Conservation (phyloP, 2,113 vertebrate genomes). For the Sylvilagus bachmani region DNA sequence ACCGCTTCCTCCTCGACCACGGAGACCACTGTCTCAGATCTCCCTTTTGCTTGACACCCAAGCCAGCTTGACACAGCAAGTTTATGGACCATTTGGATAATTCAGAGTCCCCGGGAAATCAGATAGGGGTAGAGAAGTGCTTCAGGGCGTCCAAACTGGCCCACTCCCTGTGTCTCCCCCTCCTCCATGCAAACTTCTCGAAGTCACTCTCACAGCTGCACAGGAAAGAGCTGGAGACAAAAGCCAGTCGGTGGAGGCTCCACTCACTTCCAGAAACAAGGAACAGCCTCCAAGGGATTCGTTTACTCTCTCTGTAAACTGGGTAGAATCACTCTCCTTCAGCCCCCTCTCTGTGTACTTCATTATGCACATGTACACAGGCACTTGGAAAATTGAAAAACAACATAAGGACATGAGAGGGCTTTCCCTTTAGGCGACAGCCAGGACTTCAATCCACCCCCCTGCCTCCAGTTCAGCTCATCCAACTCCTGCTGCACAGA, state of each 20-base stretch:
- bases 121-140: not conserved
- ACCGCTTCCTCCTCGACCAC: not conserved
- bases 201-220: not conserved
- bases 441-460: not conserved
- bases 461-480: not conserved
- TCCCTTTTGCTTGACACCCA: not conserved
- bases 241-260: not conserved
- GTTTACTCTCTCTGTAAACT: constrained; percentile 11
- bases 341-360: not conserved
- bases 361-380: not conserved
- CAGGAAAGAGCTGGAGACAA: not conserved
- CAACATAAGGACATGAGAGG: too few species aligned
- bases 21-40: not conserved
- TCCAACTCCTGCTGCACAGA: not conserved
- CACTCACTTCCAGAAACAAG: not conserved
- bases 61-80: not conserved
- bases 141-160: not conserved
- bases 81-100: not conserved
- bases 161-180: not conserved
- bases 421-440: not conserved
- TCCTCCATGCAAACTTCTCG: not conserved
- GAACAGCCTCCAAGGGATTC: not conserved
- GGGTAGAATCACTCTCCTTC: not conserved
- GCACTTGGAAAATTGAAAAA: not conserved
- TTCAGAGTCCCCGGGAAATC: not conserved